Base-by-base conservation (phyloP, 2,797 vertebrate species). In the Spheniscus humboldti region DNA sequence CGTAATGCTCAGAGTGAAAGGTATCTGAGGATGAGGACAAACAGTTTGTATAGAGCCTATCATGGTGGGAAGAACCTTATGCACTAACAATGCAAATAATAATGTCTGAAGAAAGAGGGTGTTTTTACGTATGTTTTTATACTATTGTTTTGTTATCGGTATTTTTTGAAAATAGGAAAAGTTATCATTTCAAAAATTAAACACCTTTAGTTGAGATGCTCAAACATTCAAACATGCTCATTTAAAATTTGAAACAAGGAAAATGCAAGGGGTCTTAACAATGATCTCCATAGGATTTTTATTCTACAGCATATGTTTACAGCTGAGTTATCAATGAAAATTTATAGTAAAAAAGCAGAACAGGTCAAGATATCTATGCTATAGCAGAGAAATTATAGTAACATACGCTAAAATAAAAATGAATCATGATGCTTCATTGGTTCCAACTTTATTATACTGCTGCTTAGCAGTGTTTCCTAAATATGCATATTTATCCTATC, bases 371-470 rank as follows among this genome's bases (percentile, higher is more conserved):
- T 59, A 69, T 62, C 35, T 82, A 2, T 90, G 30, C 17, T 92
- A 12, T 52, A 94, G 45, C 24, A 84, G 69, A 93, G 60, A 91
- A 90, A 82, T 94, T 92, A 23, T 28, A 84, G 59, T 56, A 89
- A 50, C 28, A 28, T 84, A 57, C 56, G 67, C 35, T 79, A 87
- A 67, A 88, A 82, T 75, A 88, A 56, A 82, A 94, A 88, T 69
- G 83, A 89, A 68, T 80, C 9, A 22, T 20, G 41, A 25, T 85
- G 31, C 30, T 81, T 87, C n/a, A 30, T 66, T 96, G 31, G n/a
- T 87, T 95, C 87, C 71, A 90, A n/a, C 76, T 93, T 94, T 62
- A 57, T 92, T 92, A 56, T 74, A 50, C 47, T 84, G 55, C n/a
- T 74, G 18, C 33, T 62, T 94, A 91, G 30, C 22, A 57, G 22